Evolutionary conservation across 2,797 vertebrate genomes (phyloP).

Genomic region (Rallus crepitans): DNA sequence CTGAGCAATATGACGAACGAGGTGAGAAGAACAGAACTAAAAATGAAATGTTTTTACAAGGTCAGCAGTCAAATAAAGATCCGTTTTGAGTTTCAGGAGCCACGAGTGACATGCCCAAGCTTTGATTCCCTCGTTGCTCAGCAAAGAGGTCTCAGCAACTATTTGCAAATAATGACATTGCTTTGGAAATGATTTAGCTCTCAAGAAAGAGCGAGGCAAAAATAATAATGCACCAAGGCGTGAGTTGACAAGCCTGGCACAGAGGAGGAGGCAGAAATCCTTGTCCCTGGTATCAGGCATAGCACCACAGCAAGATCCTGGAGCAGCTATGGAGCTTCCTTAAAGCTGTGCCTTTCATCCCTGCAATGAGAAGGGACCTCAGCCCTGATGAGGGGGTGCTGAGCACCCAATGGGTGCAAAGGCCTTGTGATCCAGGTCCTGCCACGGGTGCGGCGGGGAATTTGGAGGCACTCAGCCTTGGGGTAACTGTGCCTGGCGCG

Average conservation of each 20-base stretch:
- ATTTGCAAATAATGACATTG: not conserved
- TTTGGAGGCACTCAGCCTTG: not conserved
- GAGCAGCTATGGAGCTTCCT: not conserved
- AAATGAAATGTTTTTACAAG: constrained; percentile 35
- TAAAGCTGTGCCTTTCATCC: not conserved
- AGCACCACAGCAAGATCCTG: not conserved
- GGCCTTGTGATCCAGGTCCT: not conserved
- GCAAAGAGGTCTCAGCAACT: not conserved
- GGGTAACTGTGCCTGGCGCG: fast-evolving
- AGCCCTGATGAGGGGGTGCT: fast-evolving
- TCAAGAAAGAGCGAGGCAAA: constrained; percentile 8
- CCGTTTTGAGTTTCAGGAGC: not conserved
- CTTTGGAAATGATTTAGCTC: not conserved
- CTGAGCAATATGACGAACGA: constrained; percentile 18
- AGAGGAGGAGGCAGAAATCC: not conserved
- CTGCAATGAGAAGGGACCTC: not conserved
- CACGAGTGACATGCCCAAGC: not conserved
- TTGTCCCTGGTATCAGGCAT: not conserved
- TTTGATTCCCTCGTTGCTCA: not conserved
- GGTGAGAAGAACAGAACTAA: constrained; percentile 15
- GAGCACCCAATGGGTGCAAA: not conserved
- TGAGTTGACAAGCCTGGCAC: constrained; percentile 37
- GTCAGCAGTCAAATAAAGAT: constrained; percentile 15
- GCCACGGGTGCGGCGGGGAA: fast-evolving
- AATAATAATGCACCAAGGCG: not conserved